Conservation (phyloP, 2,113 vertebrate species). For the Pachypanchax playfairii region DNA sequence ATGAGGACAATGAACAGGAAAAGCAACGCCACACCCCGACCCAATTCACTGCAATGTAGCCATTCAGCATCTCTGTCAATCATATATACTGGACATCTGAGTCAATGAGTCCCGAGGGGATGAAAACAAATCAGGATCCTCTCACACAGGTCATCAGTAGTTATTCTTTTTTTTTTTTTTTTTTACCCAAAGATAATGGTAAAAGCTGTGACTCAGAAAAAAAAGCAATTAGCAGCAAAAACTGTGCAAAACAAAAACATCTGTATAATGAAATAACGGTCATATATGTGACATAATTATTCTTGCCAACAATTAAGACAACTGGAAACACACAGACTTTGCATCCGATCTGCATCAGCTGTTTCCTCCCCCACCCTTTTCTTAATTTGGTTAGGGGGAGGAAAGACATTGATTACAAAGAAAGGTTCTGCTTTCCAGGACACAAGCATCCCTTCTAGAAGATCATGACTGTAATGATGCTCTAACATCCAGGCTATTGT, state of each 20-base stretch:
- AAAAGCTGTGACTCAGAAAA: background rate
- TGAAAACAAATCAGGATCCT: slow-evolving; percentile 25
- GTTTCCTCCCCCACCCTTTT: slow-evolving; percentile 68
- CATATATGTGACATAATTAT: slow-evolving; percentile 3
- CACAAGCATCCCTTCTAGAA: slow-evolving; percentile 36
- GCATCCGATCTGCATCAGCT: slow-evolving; percentile 71
- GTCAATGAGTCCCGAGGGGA: slow-evolving; percentile 45
- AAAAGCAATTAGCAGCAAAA: background rate
- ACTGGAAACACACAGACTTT: slow-evolving; percentile 50
- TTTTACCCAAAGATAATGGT: background rate
- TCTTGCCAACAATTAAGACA: slow-evolving; percentile 28
- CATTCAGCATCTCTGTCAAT: slow-evolving; percentile 65
- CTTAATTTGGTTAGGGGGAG: slow-evolving; percentile 66
- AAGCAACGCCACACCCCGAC: slow-evolving; percentile 68
- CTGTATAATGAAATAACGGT: background rate
- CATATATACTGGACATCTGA: slow-evolving; percentile 57
- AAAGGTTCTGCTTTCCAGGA: slow-evolving; percentile 25
- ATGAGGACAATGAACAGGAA: slow-evolving; percentile 70
- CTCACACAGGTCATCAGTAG: slow-evolving; percentile 5
- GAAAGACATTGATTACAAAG: slow-evolving; percentile 63
- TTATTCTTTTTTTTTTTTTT: slow-evolving; percentile 30
- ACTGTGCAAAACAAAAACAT: background rate
- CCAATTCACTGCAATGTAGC: slow-evolving; percentile 55
- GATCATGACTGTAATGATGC: slow-evolving; percentile 22
- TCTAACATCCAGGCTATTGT: slow-evolving; percentile 29